Evolutionary conservation across 64 coral and sea anemone species (phyloP), one percentile per base, ranked within the genome.

Genomic region (Catalaphyllia jardinei): DNA sequence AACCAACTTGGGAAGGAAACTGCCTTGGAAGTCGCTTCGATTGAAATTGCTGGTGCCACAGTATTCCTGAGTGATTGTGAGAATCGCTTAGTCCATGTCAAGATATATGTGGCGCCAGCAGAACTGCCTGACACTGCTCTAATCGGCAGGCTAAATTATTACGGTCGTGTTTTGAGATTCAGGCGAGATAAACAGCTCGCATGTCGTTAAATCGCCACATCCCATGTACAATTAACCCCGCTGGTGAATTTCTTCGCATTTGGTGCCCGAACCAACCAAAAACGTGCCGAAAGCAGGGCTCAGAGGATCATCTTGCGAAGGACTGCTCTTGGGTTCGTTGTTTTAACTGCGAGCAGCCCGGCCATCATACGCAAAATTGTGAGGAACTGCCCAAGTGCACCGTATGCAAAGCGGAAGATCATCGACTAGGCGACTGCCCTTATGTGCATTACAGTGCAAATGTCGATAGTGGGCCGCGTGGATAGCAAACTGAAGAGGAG

Each of bases 11-110:
- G 15, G 0, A 75, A 42, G 18, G 14, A 42, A 3, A 4, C 10
- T 0, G 73, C 73, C 0, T 13, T 75, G 1, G 33, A 75, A 2
- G 3, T 7, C 0, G 1, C 31, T 0, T 4, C 0, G 0, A 0
- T 75, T 31, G 6, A 16, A 4, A 75, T 75, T 46, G 4, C 2
- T 0, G 73, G 17, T 0, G 16, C 11, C 0, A 2, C 0, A 0
- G 73, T 75, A 0, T 75, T 75, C 19, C 29, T 75, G 3, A 35
- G 73, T 0, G 35, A 49, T 8, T 31, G 28, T 31, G 72, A 74
- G 15, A 17, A 75, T 8, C 0, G 8, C 0, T 4, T 17, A 1
- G 30, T 28, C 0, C 0, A 49, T 0, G 73, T 75, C 0, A 75
- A 75, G 18, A 22, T 75, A 0, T 75, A 75, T 8, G 73, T 49